Percentiles rank a stretch among this genome's conserved stretches.
These are phyloP conservation scores for Peromyscus polionotus DNA, from an alignment of 2,113 vertebrate genomes.

Conservation along the genomic window DNA sequence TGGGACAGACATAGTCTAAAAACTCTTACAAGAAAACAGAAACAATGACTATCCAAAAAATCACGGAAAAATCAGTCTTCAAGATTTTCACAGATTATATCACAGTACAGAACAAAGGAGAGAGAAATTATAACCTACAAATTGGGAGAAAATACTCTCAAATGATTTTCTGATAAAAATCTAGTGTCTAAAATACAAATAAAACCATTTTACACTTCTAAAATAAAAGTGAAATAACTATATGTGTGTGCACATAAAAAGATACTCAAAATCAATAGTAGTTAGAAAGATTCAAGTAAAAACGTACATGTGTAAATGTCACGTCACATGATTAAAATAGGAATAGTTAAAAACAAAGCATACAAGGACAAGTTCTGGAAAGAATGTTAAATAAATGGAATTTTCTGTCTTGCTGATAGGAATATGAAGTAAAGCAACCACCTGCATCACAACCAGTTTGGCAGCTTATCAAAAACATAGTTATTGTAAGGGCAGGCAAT, in stretches of 20 bases:
- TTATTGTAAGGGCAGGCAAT: neutral
- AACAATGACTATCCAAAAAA: neutral
- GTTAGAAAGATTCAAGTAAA: neutral
- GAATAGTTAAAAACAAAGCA: neutral
- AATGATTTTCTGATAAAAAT: neutral
- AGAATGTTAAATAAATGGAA: neutral
- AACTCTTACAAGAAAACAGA: neutral
- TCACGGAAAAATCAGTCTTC: neutral
- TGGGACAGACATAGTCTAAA: neutral
- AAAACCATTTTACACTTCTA: neutral
- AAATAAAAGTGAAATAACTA: neutral
- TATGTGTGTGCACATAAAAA: neutral
- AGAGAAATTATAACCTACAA: neutral
- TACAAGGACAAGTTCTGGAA: neutral
- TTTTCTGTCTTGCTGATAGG: neutral
- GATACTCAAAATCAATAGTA: neutral
- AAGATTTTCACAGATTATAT: neutral
- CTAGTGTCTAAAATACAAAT: neutral
- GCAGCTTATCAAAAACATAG: neutral
- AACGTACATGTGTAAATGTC: neutral
- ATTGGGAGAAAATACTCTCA: neutral
- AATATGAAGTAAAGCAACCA: neutral
- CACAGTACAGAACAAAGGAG: neutral
- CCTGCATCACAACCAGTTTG: neutral
- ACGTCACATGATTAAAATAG: neutral